A percentile compares a stretch with the other conserved stretches of the same genome.
These are phyloP conservation scores for Plebejus melissa DNA, from an alignment of 2,888 invertebrate genomes.

Conservation along the genomic window DNA sequence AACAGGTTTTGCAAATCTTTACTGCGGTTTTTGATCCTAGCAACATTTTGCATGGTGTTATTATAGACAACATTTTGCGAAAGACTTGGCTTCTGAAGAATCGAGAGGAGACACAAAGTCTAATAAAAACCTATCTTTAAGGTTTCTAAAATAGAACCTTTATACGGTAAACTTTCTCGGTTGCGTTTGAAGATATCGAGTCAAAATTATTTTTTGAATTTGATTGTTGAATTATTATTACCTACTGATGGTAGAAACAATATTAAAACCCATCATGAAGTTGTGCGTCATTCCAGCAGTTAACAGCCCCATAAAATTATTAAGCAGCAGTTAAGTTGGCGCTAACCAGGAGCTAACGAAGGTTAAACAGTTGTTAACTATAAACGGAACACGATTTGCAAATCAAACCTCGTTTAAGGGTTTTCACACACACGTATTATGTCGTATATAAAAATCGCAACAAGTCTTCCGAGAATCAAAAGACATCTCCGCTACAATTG, in stretches of 20 bases:
- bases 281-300: neutral
- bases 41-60: neutral
- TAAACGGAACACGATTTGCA: neutral
- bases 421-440: neutral
- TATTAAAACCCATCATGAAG: neutral
- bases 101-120: no score
- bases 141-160: no score
- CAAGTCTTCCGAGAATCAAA: no score
- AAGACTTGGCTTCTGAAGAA: no score
- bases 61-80: no score
- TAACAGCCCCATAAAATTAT: constrained; percentile 1
- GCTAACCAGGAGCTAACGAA: neutral
- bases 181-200: no score
- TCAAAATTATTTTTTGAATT: no score
- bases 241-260: neutral
- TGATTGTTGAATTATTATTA: no score
- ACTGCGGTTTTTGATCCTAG: neutral
- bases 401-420: constrained; percentile 2
- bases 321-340: neutral
- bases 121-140: no score
- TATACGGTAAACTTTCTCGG: no score
- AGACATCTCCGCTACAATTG: no score
- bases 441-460: neutral
- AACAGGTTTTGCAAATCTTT: neutral
- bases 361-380: constrained; percentile 11